Evolutionary conservation across 2,888 invertebrate species (phyloP), one percentile per base, ranked within the genome.

Genomic region (Neoscelio sp.): DNA sequence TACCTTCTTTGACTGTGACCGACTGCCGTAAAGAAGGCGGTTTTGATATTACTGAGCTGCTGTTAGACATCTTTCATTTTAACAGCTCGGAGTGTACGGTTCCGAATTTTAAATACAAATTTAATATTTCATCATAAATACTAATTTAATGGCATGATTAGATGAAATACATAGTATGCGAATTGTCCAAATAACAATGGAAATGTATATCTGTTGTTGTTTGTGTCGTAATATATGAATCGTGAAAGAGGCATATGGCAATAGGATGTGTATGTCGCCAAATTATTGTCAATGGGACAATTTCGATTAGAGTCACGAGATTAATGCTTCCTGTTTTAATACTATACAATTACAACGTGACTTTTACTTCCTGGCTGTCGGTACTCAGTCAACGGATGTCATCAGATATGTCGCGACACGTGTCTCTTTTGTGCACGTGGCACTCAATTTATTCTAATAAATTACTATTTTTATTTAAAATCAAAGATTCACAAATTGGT

Each of bases 231-330:
- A 64, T 50, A 58, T 20, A 17, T 7, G 38, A 44, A 54, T 52
- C 13, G 52, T 18, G 10, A 50, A 62, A 56, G 74, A 58, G 44
- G 23, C 44, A 23, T 15, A 13, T 2, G 40, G 4, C 12, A 50
- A 62, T 42, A 52, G 52, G 52, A 52, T 30, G 44, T 17, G 23
- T 6, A 7, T n/a, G 12, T 7, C 30, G 20, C 38, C 64, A 50
- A 67, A 78, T 65, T 67, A 76, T 62, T 38, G 20, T 20, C 71
- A 67, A 71, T 54, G 54, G 35, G 77, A 68, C 73, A 73, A 87
- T 88, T 89, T 81, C 84, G 84, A 88, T 87, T 88, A 82, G 77
- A 86, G 85, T 86, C 86, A 85, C 85, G 85, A 71, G 84, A 83
- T 78, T 82, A 83, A 83, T 77, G 79, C 85, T 89, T 89, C 88